Conservation (phyloP, 2,888 invertebrate species). For the Drosophila kokeensis region DNA sequence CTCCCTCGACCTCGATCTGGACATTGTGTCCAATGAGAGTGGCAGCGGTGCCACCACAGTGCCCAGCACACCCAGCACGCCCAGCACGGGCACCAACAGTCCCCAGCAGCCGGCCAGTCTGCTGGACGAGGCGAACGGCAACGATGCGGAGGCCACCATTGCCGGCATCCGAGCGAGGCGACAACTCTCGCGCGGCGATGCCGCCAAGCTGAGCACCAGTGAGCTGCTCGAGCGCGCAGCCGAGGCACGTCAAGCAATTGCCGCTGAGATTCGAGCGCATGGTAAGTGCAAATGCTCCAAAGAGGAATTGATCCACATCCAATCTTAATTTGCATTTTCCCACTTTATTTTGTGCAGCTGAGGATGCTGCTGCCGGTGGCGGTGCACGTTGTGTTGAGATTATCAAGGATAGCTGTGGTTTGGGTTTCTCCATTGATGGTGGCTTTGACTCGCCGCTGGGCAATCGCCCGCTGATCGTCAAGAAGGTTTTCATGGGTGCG, state of each 20-base stretch:
- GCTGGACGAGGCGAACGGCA: constrained; percentile 48
- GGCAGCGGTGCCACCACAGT: constrained; percentile 46
- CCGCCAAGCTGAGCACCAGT: constrained; percentile 83
- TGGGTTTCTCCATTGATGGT: constrained; percentile 97
- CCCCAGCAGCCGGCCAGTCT: constrained; percentile 72
- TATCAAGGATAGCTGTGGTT: constrained; percentile 92
- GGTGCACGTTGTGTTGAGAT: constrained; percentile 79
- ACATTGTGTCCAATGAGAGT: constrained; percentile 83
- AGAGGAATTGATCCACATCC: background rate
- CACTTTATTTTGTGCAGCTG: constrained; percentile 41
- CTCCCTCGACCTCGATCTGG: constrained; percentile 84
- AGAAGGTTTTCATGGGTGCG: constrained; percentile 97
- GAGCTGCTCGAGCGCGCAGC: constrained; percentile 84
- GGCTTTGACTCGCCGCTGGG: constrained; percentile 96
- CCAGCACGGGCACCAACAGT: constrained; percentile 76
- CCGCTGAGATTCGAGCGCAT: constrained; percentile 84
- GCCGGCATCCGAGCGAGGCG: constrained; percentile 81
- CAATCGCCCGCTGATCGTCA: constrained; percentile 94
- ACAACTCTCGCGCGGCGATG: constrained; percentile 83
- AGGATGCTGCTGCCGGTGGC: constrained; percentile 71
- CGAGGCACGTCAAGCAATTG: constrained; percentile 83
- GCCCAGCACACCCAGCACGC: constrained; percentile 56
- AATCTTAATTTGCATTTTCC: background rate
- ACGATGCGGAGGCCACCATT: constrained; percentile 75
- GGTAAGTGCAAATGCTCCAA: constrained; percentile 57